phyloP scores from a whole-genome alignment of 2,113 vertebrate species.

The Lepidothrix coronata region DNA sequence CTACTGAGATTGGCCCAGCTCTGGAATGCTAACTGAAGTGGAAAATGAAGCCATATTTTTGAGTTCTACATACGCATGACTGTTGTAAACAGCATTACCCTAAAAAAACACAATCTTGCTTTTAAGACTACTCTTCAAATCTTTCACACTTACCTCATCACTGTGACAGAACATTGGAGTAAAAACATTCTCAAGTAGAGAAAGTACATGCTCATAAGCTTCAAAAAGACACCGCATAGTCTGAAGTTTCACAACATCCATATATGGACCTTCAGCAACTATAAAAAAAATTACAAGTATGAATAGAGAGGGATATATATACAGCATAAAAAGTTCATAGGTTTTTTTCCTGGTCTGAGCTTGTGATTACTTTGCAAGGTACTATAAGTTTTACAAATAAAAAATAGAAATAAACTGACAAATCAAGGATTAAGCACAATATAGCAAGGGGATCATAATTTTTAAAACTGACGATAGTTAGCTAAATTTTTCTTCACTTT shows the following conservation, averaged over 20 bases:
- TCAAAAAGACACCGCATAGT: slow-evolving; percentile 92
- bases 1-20: background rate
- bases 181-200: slow-evolving; percentile 92
- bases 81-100: background rate
- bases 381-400: background rate
- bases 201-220: slow-evolving; percentile 95
- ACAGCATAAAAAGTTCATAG: background rate
- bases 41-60: background rate
- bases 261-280: slow-evolving; percentile 87
- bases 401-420: background rate
- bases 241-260: slow-evolving; percentile 90
- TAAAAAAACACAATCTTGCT: background rate
- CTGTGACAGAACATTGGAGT: slow-evolving; percentile 98
- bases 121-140: background rate
- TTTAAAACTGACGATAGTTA: background rate
- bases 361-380: background rate
- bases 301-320: background rate
- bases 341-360: background rate
- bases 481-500: background rate
- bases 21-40: background rate
- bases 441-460: background rate
- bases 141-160: slow-evolving; percentile 82
- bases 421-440: background rate
- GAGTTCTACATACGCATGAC: background rate
- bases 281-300: background rate